These are phyloP conservation scores for Poecilus cupreus DNA, from an alignment of 2,888 invertebrate genomes.

Conservation along the genomic window DNA sequence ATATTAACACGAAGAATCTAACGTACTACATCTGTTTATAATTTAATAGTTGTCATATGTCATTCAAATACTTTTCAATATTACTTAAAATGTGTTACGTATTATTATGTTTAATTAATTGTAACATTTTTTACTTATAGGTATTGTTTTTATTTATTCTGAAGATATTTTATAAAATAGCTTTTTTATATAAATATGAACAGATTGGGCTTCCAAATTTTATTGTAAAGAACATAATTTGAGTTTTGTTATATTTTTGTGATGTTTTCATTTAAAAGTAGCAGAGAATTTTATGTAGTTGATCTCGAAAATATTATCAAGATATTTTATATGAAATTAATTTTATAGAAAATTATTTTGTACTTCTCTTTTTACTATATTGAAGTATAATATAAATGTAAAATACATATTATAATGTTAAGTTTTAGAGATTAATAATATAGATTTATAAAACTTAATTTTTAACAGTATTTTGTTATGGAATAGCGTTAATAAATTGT, in stretches of 20 bases:
- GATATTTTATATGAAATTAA: slow-evolving; percentile 26
- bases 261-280: no score
- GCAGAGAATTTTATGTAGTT: background rate
- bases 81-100: background rate
- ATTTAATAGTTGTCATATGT: background rate
- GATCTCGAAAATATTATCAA: slow-evolving; percentile 19
- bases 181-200: background rate
- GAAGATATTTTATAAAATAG: background rate
- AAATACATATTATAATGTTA: background rate
- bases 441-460: background rate
- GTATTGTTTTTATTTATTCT: background rate
- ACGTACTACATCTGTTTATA: background rate
- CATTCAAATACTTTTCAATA: background rate
- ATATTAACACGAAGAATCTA: background rate
- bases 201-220: slow-evolving; percentile 10
- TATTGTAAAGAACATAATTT: background rate
- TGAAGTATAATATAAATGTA: background rate
- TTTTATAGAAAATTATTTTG: slow-evolving; percentile 23
- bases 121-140: no score
- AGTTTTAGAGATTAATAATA: background rate
- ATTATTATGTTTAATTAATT: no score
- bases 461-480: slow-evolving; percentile 10
- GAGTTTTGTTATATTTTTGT: no score
- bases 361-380: slow-evolving; percentile 1
- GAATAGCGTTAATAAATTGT: background rate